Conservation (phyloP, 1,140 invertebrate genomes). For the Dufourea novaeangliae region DNA sequence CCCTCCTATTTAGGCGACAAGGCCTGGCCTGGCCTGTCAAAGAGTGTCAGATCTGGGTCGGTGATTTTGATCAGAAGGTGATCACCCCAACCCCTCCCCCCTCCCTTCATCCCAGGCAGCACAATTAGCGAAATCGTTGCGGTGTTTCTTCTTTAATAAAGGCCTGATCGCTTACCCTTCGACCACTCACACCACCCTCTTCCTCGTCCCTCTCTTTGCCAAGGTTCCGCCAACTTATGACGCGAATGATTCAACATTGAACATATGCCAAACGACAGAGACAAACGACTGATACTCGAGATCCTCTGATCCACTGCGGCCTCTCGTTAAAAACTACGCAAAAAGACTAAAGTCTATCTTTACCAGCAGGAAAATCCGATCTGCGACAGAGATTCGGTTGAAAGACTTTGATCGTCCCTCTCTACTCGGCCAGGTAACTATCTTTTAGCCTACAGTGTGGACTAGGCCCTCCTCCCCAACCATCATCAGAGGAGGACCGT, state of each 20-base stretch:
- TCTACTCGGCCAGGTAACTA: not conserved
- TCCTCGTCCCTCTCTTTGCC: not conserved
- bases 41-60: constrained; percentile 77
- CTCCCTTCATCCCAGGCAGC: not conserved
- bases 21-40: constrained; percentile 64
- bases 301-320: constrained; percentile 34
- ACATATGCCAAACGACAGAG: constrained; percentile 37
- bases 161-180: not conserved
- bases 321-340: not conserved
- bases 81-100: not conserved
- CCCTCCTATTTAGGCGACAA: constrained; percentile 75
- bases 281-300: not conserved
- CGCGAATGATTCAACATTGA: constrained; percentile 45
- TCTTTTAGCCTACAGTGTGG: not conserved
- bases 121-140: constrained; percentile 48
- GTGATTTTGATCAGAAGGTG: constrained; percentile 76
- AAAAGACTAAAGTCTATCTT: not conserved
- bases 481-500: not conserved
- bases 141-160: constrained; percentile 29
- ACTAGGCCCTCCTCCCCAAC: not conserved
- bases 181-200: not conserved
- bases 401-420: constrained; percentile 13
- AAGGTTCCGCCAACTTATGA: not conserved
- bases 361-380: constrained; percentile 15
- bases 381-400: not conserved